Conservation (phyloP, 2,888 invertebrate species). For the Craniophora ligustri region DNA sequence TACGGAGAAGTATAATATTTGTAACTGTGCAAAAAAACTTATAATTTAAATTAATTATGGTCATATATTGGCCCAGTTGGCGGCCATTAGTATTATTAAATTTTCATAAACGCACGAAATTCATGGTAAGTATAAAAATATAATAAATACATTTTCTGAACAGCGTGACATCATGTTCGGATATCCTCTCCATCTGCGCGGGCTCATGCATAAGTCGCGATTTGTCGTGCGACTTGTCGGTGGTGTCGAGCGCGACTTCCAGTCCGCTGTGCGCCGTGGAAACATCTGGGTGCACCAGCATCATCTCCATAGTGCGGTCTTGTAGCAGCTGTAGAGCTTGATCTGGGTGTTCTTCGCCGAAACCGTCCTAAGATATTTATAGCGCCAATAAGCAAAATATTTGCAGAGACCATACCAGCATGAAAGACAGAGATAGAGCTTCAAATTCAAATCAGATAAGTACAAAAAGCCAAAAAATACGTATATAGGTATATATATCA, state of each 20-base stretch:
- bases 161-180: conserved; percentile 71
- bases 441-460: too few relatives aligned
- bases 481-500: too few relatives aligned
- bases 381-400: neutral
- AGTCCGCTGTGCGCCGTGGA: conserved; percentile 62
- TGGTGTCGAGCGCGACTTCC: conserved; percentile 56
- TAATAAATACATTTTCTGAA: conserved; percentile 69
- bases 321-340: conserved; percentile 62
- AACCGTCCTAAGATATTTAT: conserved; percentile 69
- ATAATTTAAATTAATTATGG: too few relatives aligned
- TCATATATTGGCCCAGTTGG: too few relatives aligned
- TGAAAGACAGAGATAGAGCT: too few relatives aligned
- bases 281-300: conserved; percentile 64
- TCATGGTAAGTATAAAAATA: neutral
- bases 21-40: too few relatives aligned
- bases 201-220: conserved; percentile 53
- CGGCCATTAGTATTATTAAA: too few relatives aligned
- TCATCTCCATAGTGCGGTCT: conserved; percentile 74
- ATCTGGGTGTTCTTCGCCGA: conserved; percentile 77
- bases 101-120: too few relatives aligned
- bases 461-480: too few relatives aligned
- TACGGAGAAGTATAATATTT: too few relatives aligned
- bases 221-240: conserved; percentile 67
- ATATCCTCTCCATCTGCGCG: conserved; percentile 72
- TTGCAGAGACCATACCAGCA: too few relatives aligned